Conservation (phyloP, 2,888 invertebrate species). For the Schrankia costaestrigalis region DNA sequence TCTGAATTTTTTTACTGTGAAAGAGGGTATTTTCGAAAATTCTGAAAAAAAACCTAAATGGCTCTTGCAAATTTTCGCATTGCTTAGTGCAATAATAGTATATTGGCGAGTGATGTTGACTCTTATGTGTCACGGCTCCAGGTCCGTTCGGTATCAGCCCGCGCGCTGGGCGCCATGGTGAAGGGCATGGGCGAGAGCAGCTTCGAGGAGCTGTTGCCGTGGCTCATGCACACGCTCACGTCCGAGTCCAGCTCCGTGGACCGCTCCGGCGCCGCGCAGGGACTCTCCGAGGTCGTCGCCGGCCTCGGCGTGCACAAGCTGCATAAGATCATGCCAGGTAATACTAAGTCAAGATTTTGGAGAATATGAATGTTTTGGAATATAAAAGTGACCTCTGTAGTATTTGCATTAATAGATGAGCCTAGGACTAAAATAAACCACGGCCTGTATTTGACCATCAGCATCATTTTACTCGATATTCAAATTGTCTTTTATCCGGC, state of each 20-base stretch:
- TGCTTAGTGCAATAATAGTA: no score
- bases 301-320: constrained; percentile 97
- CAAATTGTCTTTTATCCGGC: no score
- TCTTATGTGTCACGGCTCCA: no score
- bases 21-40: no score
- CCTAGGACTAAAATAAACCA: no score
- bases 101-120: no score
- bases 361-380: background rate
- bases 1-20: no score
- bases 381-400: background rate
- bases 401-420: no score
- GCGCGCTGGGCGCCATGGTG: constrained; percentile 98
- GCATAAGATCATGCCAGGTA: constrained; percentile 96
- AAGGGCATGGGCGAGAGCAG: constrained; percentile 97
- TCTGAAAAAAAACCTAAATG: no score
- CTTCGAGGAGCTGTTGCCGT: constrained; percentile 97
- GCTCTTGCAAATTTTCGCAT: no score
- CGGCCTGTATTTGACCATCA: no score
- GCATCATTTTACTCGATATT: no score
- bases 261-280: constrained; percentile 97
- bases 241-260: constrained; percentile 97
- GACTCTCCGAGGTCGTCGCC: constrained; percentile 98
- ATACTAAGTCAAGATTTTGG: background rate
- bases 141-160: constrained; percentile 96
- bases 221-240: constrained; percentile 98